These are phyloP conservation scores for Esox lucius DNA, from an alignment of 2,797 vertebrate genomes.

Conservation along the genomic window DNA sequence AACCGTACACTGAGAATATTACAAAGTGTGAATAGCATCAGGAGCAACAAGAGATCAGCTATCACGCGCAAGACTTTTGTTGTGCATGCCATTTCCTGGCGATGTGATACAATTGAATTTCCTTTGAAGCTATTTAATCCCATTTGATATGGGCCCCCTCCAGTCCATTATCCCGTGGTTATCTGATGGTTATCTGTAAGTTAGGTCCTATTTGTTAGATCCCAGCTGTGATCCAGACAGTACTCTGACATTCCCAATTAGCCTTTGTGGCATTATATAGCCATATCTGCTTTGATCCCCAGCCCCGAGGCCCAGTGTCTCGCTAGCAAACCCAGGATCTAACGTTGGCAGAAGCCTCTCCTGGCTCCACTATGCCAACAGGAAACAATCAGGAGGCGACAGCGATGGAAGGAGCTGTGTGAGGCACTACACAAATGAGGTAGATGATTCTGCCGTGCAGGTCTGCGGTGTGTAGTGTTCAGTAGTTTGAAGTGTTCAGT, in stretches of 20 bases:
- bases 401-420: neutral
- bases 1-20: slow-evolving; percentile 31
- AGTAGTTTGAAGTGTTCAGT: too few relatives aligned
- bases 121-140: slow-evolving; percentile 21
- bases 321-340: slow-evolving; percentile 17
- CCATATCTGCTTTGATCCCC: slow-evolving; percentile 51
- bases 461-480: too few relatives aligned
- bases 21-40: slow-evolving; percentile 60
- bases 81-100: slow-evolving; percentile 53
- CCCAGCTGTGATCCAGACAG: slow-evolving; percentile 56
- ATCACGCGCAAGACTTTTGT: slow-evolving; percentile 36
- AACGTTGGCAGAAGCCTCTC: slow-evolving; percentile 56
- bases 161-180: neutral
- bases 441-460: neutral
- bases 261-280: slow-evolving; percentile 42
- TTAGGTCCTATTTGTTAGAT: slow-evolving; percentile 35
- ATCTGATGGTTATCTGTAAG: neutral
- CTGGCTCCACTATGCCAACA: slow-evolving; percentile 39
- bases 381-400: slow-evolving; percentile 24
- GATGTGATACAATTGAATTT: slow-evolving; percentile 58
- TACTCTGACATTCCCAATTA: slow-evolving; percentile 57
- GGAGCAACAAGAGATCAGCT: slow-evolving; percentile 54
- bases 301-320: slow-evolving; percentile 35
- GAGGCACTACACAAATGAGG: neutral
- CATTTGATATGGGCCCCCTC: neutral